phyloP scores from a whole-genome alignment of 2,113 vertebrate genomes.

The mouse (Mus musculus) region GRCm39 chr16:28544501-28545000 shows the following conservation, averaged over 20 bases:
- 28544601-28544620: not conserved
- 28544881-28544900: not conserved
- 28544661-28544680: not conserved
- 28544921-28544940: not conserved
- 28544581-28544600: not conserved
- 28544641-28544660: not conserved
- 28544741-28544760: not conserved
- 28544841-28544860: accelerated
- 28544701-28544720: not conserved
- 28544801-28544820: not conserved
- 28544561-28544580: constrained; percentile 1
- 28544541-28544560: not conserved
- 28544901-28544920: not conserved
- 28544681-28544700: not conserved
- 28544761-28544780: not conserved
- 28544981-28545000: constrained; percentile 47
- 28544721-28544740: not conserved
- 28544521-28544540: not conserved
- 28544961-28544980: constrained; percentile 20
- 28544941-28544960: not conserved
- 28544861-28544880: not conserved
- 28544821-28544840: not conserved
- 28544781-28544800: not conserved
- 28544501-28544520: not conserved
- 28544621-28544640: constrained; percentile 5